These are phyloP conservation scores for Zenarchopterus dispar DNA, from an alignment of 2,797 vertebrate genomes.

Conservation along the genomic window DNA sequence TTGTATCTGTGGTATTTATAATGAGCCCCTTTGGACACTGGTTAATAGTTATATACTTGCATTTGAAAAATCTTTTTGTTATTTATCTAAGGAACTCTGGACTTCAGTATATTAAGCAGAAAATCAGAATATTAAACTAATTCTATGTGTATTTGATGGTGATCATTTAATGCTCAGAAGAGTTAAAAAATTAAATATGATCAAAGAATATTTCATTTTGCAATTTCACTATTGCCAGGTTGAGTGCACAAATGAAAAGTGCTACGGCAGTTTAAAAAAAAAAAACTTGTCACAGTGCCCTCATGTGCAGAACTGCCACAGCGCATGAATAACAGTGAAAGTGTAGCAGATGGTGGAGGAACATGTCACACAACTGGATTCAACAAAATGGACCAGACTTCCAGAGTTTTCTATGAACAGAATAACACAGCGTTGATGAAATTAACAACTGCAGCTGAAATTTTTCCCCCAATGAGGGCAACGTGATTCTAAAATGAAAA, in stretches of 20 bases:
- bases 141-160: too few relatives aligned
- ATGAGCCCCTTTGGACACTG: not conserved
- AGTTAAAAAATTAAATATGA: constrained; percentile 15
- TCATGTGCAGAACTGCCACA: constrained; percentile 39
- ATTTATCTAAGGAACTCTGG: too few relatives aligned
- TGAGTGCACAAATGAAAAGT: constrained; percentile 16
- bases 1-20: too few relatives aligned
- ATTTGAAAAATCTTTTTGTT: too few relatives aligned
- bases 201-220: constrained; percentile 12
- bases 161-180: constrained; percentile 30
- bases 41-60: too few relatives aligned
- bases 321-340: constrained; percentile 47
- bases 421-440: constrained; percentile 27
- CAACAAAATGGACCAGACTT: constrained; percentile 33
- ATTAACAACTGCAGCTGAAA: constrained; percentile 40
- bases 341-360: constrained; percentile 46
- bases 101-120: too few relatives aligned
- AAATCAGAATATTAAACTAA: too few relatives aligned
- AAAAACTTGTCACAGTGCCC: constrained; percentile 25
- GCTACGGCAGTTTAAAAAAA: constrained; percentile 16
- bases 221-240: constrained; percentile 17
- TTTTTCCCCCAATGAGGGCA: constrained; percentile 23
- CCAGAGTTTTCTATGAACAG: constrained; percentile 11
- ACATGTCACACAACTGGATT: constrained; percentile 42
- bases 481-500: constrained; percentile 5